Conservation (phyloP, 2,888 invertebrate genomes). For the Itoplectis maculator region DNA sequence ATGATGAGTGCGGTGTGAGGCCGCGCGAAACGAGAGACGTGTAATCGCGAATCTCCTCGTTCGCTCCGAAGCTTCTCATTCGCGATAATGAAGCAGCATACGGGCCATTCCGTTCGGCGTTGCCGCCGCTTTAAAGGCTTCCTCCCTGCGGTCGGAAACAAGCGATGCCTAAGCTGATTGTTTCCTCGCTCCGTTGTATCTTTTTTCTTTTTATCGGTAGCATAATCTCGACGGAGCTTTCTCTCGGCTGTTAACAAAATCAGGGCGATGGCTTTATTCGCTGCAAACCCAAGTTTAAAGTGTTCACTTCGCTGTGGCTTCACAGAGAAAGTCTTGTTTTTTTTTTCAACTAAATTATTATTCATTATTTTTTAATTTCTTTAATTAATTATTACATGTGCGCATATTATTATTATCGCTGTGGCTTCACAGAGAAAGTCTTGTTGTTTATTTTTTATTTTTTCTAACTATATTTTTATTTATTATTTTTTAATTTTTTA, state of each 20-base stretch:
- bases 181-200: background rate
- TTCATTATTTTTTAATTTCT: too few species aligned
- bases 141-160: background rate
- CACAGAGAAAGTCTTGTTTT: background rate
- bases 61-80: conserved; percentile 13
- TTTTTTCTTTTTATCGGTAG: conserved; percentile 1
- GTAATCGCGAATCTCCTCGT: conserved; percentile 22
- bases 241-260: background rate
- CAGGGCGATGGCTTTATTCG: background rate
- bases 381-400: too few species aligned
- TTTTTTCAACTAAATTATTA: too few species aligned
- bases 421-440: background rate
- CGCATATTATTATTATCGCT: too few species aligned
- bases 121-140: background rate
- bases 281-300: background rate
- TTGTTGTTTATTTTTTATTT: too few species aligned
- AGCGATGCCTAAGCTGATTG: background rate
- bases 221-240: background rate
- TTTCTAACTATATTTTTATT: too few species aligned
- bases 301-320: background rate
- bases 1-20: conserved; percentile 6
- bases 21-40: conserved; percentile 2
- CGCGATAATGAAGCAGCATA: conserved; percentile 26
- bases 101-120: conserved; percentile 2
- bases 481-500: too few species aligned